A percentile compares a stretch with the other conserved stretches of the same genome.
These are phyloP conservation scores for Nebria salina DNA, from an alignment of 2,888 invertebrate genomes.

Conservation along the genomic window DNA sequence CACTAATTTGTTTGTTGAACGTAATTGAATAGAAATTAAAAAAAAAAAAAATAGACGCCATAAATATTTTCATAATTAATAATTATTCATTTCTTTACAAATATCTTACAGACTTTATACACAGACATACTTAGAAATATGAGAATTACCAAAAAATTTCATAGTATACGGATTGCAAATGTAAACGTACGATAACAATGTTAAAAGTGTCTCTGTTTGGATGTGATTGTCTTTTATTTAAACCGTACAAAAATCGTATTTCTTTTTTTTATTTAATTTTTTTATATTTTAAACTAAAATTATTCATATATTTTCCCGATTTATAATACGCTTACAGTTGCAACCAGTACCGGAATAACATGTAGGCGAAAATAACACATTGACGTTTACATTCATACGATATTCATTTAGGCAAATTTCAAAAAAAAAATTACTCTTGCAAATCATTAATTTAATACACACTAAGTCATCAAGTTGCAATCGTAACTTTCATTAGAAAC, in stretches of 20 bases:
- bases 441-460: neutral
- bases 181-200: neutral
- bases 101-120: conserved; percentile 63
- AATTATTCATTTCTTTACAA: conserved; percentile 58
- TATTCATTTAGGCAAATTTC: conserved; percentile 36
- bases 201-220: conserved; percentile 9
- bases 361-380: conserved; percentile 36
- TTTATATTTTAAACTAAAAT: conserved; percentile 21
- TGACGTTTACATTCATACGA: conserved; percentile 28
- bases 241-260: conserved; percentile 24
- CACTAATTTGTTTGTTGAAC: too few relatives aligned
- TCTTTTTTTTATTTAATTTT: neutral
- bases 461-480: neutral
- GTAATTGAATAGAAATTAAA: too few relatives aligned
- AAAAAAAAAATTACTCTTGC: conserved; percentile 6
- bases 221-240: conserved; percentile 27
- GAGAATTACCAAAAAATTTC: conserved; percentile 52
- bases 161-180: conserved; percentile 10
- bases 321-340: neutral
- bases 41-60: neutral
- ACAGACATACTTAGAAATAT: conserved; percentile 59
- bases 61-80: conserved; percentile 43
- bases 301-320: conserved; percentile 8
- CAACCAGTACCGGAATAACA: conserved; percentile 26
- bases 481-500: conserved; percentile 13